Evolutionary conservation across 1,140 invertebrate species (phyloP), one percentile per base, ranked within the genome.

Genomic region (Hyles euphorbiae): DNA sequence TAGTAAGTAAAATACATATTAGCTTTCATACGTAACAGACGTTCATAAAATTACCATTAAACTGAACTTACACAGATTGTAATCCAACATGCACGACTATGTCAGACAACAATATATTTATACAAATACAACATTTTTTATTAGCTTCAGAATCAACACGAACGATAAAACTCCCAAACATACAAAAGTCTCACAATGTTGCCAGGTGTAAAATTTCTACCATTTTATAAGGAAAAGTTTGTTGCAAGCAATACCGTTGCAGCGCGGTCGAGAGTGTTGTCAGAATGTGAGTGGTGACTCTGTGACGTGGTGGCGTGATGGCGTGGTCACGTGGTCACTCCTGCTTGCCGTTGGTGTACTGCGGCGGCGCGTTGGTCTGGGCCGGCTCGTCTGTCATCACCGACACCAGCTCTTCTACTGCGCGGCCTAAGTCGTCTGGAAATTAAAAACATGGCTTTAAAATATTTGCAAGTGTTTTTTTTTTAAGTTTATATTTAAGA

Each of bases 381-480:
- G 60, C 43, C 56, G 69, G 69, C 36, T 96, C 95, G 74, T 96
- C 94, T 53, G 94, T 95, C 92, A 98, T 97, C 44, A 96, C 95
- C 57, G 94, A 95, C 61, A 97, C 96, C 68, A 97, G 89, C 80
- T 95, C 93, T 75, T 95, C 95, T 52, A 97, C 94, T 59, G 95
- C 95, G 89, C 94, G 94, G 33, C 95, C 94, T 66, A 97, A 90
- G 81, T 97, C 95, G 81, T 94, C 95, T 92, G 87, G 6, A 90
- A 90, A 76, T 8, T 40, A 5, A 40, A 40, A 40, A 40, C 8
- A 8, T 40, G 1, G 8, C 4, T 22, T 40, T 40, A 40, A 8
- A 40, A 40, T 40, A 40, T 40, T 40, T 51, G 49, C 11, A 51
- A 32, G 5, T 43, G 49, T n/a, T 11, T 47, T 9, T n/a, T 48